phyloP scores from a whole-genome alignment of 2,113 vertebrate genomes.

The Brienomyrus brachyistius region DNA sequence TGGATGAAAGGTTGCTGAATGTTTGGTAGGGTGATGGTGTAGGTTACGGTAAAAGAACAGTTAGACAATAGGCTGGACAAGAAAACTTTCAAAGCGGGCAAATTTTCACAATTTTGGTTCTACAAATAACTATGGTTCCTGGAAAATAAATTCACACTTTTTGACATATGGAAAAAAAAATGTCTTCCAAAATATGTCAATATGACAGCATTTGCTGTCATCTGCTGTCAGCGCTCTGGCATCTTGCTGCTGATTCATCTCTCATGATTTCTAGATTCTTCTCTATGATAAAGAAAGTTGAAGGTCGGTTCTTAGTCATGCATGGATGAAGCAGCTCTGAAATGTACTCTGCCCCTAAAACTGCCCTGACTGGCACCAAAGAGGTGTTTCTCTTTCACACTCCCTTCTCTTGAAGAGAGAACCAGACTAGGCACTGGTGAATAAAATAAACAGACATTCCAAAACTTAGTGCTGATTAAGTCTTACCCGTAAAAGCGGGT shows the following conservation, averaged over 20 bases:
- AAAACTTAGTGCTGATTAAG: conserved; percentile 18
- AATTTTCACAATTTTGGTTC: not conserved
- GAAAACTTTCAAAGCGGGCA: not conserved
- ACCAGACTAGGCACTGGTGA: not conserved
- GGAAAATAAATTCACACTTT: not conserved
- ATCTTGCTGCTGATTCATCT: conserved; percentile 10
- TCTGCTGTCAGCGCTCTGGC: not conserved
- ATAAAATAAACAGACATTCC: conserved; percentile 16
- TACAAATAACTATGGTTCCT: not conserved
- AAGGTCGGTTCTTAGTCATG: conserved; percentile 2
- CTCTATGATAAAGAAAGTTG: not conserved
- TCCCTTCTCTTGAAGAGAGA: not conserved
- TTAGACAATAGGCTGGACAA: not conserved
- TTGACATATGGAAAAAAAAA: not conserved
- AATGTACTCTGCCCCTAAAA: not conserved
- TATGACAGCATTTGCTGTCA: not conserved
- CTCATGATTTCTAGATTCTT: not conserved
- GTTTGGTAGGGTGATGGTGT: not conserved
- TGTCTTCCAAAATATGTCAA: not conserved
- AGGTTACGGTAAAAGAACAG: not conserved
- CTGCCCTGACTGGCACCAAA: not conserved
- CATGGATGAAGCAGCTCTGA: not conserved
- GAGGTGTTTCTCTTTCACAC: not conserved
- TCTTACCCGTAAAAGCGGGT: conserved; percentile 15
- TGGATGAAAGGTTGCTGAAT: not conserved